phyloP scores from a whole-genome alignment of 2,888 invertebrate species.

The Dynastes maya region DNA sequence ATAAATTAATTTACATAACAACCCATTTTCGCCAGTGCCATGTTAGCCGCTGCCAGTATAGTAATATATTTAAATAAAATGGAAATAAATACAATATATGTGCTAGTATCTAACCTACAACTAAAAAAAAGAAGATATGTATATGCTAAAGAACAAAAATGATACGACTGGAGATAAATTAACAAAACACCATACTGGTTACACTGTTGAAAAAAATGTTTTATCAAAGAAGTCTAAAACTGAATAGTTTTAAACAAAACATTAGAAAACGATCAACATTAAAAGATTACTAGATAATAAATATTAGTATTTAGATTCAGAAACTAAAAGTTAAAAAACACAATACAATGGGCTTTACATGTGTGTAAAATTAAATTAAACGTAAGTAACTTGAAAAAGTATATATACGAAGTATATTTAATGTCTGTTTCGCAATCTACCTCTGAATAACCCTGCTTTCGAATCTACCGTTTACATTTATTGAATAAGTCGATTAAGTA shows the following conservation, averaged over 20 bases:
- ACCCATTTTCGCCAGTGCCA: slow-evolving; percentile 51
- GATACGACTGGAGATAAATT: neutral
- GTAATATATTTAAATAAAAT: slow-evolving; percentile 39
- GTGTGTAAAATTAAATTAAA: slow-evolving; percentile 5
- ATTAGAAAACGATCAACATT: neutral
- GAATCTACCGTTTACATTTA: slow-evolving; percentile 6
- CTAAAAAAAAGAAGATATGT: slow-evolving; percentile 21
- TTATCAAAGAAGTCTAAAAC: neutral
- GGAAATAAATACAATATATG: slow-evolving; percentile 13
- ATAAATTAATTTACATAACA: slow-evolving; percentile 26
- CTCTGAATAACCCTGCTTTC: slow-evolving; percentile 18
- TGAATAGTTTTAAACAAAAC: neutral
- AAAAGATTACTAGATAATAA: slow-evolving; percentile 13
- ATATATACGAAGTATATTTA: neutral
- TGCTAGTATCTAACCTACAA: slow-evolving; percentile 12
- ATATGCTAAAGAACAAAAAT: neutral
- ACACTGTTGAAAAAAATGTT: neutral
- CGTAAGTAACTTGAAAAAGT: too few relatives aligned
- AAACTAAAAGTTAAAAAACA: neutral
- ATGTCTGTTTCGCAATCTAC: slow-evolving; percentile 27
- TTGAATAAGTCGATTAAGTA: too few relatives aligned
- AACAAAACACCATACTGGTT: slow-evolving; percentile 9
- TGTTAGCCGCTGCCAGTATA: slow-evolving; percentile 51
- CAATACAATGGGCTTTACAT: slow-evolving; percentile 11
- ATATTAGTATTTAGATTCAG: slow-evolving; percentile 13